Base-by-base conservation (phyloP, 1,140 invertebrate genomes). In the Lasaia peninsularis region DNA sequence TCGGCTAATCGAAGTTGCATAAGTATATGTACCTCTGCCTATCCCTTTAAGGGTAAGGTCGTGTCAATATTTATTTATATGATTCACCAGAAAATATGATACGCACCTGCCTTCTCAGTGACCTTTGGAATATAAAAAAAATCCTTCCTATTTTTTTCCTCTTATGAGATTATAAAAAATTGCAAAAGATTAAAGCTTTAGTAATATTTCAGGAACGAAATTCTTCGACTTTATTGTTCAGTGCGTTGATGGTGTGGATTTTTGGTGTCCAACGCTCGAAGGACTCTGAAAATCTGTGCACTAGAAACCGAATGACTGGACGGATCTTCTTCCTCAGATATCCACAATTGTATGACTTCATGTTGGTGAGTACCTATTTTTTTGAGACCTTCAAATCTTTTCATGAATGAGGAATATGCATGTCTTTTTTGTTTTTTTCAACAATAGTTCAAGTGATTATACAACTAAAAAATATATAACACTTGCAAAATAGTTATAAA, bases 221-320 rank as follows among this genome's bases (percentile, higher is more conserved):
- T 87, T 94, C 96, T 0, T 93, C 96, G 0, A 96, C 96, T 0
- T 85, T 99, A 14, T 83, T 98, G 31, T 95, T 97, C 65, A 94
- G 94, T 65, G 91, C 96, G 1, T 85, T 99, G n/a, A 93, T 98
- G 60, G 94, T 93, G 16, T 90, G 97, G 67, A 94, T 97, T 58
- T 98, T 99, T 91, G 97, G 97, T 11, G 97, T 98, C 0, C 94
- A 94, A 68, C 90, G 95, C 56, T 92, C 92, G 0, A 92, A 93
- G 58, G 93, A 95, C 79, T 86, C 91, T n/a, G 92, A 96, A n/a
- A 90, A 94, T 60, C 80, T 94, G 20, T 92, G 92, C 48, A 90
- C 92, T 12, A 93, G 95, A 62, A 98, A 98, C 85, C 92, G 92
- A 67, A 93, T 95, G 92, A 93, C 94, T 0, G 92, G 92, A 2